A percentile compares a stretch with the other conserved stretches of the same genome.
These are phyloP conservation scores for Pollicipes pollicipes DNA, from an alignment of 1,140 invertebrate species.

Conservation along the genomic window DNA sequence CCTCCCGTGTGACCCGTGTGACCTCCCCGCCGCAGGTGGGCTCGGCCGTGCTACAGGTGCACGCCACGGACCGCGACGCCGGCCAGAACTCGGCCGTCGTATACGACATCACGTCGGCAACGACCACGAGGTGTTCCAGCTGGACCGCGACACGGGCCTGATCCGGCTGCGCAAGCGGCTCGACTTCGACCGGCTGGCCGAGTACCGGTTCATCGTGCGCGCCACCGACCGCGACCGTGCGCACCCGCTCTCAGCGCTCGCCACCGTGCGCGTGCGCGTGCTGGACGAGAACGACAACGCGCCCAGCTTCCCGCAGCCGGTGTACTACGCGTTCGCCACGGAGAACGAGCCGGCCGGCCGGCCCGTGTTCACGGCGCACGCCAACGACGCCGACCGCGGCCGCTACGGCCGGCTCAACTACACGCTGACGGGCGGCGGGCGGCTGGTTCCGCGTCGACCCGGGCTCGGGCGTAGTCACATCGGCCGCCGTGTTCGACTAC, in stretches of 20 bases:
- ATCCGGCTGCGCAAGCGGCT: slow-evolving; percentile 37
- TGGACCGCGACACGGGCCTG: slow-evolving; percentile 43
- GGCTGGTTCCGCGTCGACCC: slow-evolving; percentile 66
- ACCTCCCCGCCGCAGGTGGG: slow-evolving; percentile 39
- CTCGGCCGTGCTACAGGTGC: slow-evolving; percentile 52
- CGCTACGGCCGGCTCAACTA: slow-evolving; percentile 71
- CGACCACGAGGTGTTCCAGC: slow-evolving; percentile 61
- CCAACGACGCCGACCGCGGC: slow-evolving; percentile 68
- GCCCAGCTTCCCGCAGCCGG: slow-evolving; percentile 62
- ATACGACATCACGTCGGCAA: slow-evolving; percentile 74
- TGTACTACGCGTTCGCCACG: slow-evolving; percentile 54
- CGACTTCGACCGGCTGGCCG: slow-evolving; percentile 39
- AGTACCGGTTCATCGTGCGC: slow-evolving; percentile 35
- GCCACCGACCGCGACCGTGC: slow-evolving; percentile 42
- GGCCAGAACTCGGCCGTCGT: slow-evolving; percentile 50
- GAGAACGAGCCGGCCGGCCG: slow-evolving; percentile 78
- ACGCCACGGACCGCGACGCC: slow-evolving; percentile 67
- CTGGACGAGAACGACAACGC: slow-evolving; percentile 83
- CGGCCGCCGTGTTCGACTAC: slow-evolving; percentile 66
- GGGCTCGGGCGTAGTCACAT: slow-evolving; percentile 51
- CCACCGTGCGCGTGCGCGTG: slow-evolving; percentile 46
- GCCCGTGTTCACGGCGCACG: slow-evolving; percentile 66
- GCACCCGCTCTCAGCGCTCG: slow-evolving; percentile 45
- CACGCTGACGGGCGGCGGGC: slow-evolving; percentile 48
- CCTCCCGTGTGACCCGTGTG: too few species aligned